Evolutionary conservation across 2,797 vertebrate genomes (phyloP).

Genomic region (Sorex maritimensis): DNA sequence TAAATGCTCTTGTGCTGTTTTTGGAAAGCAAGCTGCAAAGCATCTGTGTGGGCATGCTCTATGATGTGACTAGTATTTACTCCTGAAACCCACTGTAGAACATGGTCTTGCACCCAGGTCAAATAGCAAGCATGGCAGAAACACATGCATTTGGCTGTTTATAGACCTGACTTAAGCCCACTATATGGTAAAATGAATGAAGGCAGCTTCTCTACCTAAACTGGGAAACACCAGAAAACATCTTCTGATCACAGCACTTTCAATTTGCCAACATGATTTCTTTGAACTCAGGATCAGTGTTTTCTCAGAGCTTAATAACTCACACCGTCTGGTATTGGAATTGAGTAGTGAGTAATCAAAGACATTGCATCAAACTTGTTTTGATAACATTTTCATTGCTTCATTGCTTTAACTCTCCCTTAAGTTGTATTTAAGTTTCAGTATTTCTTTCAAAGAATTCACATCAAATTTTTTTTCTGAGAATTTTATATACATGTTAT

Average conservation of each 20-base stretch:
- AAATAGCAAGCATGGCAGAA: not conserved
- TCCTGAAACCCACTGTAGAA: not conserved
- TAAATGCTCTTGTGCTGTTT: not conserved
- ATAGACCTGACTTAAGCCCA: not conserved
- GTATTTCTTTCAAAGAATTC: not conserved
- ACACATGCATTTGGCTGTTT: not conserved
- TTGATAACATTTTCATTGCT: not conserved
- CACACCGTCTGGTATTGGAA: not conserved
- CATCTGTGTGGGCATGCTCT: not conserved
- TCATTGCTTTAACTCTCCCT: not conserved
- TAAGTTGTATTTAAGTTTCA: not conserved
- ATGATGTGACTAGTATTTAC: not conserved
- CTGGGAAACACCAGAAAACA: not conserved
- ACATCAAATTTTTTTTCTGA: not conserved
- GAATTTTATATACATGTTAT: not conserved
- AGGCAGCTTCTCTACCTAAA: not conserved
- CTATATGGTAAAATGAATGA: not conserved
- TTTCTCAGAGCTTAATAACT: not conserved
- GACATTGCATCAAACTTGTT: not conserved
- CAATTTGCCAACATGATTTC: not conserved
- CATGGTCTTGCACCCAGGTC: not conserved
- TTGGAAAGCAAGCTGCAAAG: not conserved
- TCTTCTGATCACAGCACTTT: not conserved
- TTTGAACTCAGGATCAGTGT: not conserved
- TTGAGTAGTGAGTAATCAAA: not conserved